A percentile compares a stretch with the other conserved stretches of the same genome.
phyloP scores from a whole-genome alignment of 2,888 invertebrate genomes.

The Allacma fusca region DNA sequence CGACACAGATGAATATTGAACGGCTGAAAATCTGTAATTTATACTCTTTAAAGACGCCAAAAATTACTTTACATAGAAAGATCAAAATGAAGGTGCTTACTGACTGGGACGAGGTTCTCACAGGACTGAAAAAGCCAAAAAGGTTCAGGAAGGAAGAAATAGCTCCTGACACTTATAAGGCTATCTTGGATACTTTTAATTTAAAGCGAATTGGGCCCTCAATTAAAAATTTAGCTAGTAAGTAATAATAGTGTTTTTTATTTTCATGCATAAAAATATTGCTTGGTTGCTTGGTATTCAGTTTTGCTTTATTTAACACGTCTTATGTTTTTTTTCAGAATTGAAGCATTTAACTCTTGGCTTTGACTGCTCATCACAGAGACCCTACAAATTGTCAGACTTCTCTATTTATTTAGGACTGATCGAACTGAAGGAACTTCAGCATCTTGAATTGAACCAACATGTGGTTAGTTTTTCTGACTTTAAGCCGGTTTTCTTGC shows the following conservation, averaged over 20 bases:
- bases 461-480: background rate
- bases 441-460: background rate
- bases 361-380: background rate
- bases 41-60: background rate
- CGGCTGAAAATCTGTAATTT: background rate
- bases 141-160: background rate
- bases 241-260: background rate
- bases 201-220: background rate
- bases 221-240: background rate
- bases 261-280: background rate
- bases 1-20: background rate
- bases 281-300: too few species aligned
- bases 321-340: too few species aligned
- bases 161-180: background rate
- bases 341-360: background rate
- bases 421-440: background rate
- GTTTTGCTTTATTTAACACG: too few species aligned
- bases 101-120: background rate
- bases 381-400: background rate
- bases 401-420: constrained; percentile 1
- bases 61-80: background rate
- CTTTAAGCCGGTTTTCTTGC: background rate
- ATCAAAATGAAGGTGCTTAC: background rate
- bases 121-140: background rate
- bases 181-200: background rate